Evolutionary conservation across 2,888 invertebrate species (phyloP).

Genomic region (Agapetus fuscipes): DNA sequence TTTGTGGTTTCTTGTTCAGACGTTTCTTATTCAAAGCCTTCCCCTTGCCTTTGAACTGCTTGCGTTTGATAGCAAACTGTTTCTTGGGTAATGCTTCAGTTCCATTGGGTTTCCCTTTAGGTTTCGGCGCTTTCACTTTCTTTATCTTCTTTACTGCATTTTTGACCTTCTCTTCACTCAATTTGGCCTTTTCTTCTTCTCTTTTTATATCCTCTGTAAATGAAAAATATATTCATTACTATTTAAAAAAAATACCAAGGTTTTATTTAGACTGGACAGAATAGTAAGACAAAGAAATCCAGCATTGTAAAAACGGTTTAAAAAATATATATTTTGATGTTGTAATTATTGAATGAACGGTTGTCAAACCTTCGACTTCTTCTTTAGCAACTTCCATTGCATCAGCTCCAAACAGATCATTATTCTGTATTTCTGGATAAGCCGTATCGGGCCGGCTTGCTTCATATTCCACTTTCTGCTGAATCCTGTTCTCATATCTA

Average conservation of each 20-base stretch:
- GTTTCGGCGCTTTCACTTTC: slow-evolving; percentile 24
- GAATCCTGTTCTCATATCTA: slow-evolving; percentile 70
- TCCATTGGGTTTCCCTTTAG: slow-evolving; percentile 24
- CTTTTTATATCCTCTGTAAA: slow-evolving; percentile 33
- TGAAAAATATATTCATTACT: too few species aligned
- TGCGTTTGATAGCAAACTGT: slow-evolving; percentile 39
- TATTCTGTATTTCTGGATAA: slow-evolving; percentile 62
- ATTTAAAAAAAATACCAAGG: too few species aligned
- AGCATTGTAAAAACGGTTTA: too few species aligned
- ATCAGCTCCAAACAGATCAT: slow-evolving; percentile 65
- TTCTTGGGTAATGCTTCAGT: slow-evolving; percentile 31
- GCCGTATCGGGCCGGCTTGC: slow-evolving; percentile 62
- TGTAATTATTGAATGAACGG: too few species aligned
- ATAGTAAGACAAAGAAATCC: too few species aligned
- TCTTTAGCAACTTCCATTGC: slow-evolving; percentile 50
- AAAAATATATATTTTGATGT: too few species aligned
- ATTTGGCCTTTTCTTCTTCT: slow-evolving; percentile 20
- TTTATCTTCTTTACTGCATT: slow-evolving; percentile 20
- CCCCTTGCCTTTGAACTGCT: slow-evolving; percentile 31
- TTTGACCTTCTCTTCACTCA: slow-evolving; percentile 23
- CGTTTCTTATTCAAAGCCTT: slow-evolving; percentile 11
- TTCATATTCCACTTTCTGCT: slow-evolving; percentile 69
- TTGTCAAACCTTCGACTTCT: slow-evolving; percentile 41
- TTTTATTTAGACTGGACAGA: too few species aligned
- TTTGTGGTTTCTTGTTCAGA: slow-evolving; percentile 6